Conservation (phyloP, 1,140 invertebrate genomes). For the Brachionus koreanus region DNA sequence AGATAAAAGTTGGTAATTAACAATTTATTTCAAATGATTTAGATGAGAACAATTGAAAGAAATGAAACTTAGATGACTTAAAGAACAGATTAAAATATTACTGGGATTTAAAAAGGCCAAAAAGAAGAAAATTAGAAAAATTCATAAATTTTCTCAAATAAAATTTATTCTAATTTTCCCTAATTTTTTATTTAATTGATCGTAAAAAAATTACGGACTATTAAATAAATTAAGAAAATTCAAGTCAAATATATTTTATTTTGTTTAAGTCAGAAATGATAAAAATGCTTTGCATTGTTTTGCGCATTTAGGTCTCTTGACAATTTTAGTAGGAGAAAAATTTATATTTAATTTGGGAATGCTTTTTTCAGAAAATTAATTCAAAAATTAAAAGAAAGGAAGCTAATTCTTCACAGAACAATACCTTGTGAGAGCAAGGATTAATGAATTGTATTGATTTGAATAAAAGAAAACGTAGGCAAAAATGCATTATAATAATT, state of each 20-base stretch:
- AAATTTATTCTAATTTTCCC: neutral
- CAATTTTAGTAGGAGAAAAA: neutral
- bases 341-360: neutral
- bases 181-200: neutral
- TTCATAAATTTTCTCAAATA: no score
- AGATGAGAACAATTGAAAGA: no score
- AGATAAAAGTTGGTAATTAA: no score
- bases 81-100: no score
- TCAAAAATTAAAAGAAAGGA: neutral
- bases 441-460: constrained; percentile 6
- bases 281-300: neutral
- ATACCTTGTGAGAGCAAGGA: neutral
- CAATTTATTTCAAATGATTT: no score
- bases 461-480: neutral
- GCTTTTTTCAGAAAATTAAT: neutral
- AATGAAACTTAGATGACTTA: no score
- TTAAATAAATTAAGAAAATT: neutral
- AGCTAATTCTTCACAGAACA: neutral
- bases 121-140: no score
- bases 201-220: no score
- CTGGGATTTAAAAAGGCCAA: no score
- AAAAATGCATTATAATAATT: neutral
- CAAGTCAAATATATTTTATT: neutral
- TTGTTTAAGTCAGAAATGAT: neutral
- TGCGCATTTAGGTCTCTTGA: neutral